Conservation (phyloP, 2,797 vertebrate species). For the Luscinia megarhynchos region DNA sequence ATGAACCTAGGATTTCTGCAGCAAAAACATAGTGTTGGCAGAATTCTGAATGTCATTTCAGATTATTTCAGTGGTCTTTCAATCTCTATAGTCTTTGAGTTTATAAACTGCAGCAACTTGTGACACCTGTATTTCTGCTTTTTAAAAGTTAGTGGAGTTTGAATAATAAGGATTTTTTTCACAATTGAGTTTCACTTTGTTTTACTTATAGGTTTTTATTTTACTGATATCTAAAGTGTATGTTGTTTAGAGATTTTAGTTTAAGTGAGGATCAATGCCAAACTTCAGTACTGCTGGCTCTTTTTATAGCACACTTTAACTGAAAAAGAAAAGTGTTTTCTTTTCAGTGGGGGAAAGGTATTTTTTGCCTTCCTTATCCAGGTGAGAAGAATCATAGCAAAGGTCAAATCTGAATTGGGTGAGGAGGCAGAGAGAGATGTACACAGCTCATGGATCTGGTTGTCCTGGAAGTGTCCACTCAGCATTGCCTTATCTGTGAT, state of each 20-base stretch:
- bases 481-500: background rate
- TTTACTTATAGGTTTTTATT: background rate
- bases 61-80: constrained; percentile 32
- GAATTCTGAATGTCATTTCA: constrained; percentile 22
- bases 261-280: background rate
- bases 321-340: background rate
- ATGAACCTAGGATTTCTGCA: constrained; percentile 50
- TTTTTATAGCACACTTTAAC: background rate
- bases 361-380: background rate
- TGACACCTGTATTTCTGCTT: background rate
- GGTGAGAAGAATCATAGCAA: background rate
- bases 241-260: background rate
- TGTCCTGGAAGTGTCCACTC: background rate
- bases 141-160: background rate
- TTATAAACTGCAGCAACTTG: background rate
- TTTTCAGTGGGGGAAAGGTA: background rate
- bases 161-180: background rate
- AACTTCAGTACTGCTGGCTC: background rate
- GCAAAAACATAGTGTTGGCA: constrained; percentile 36
- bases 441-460: background rate
- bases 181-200: background rate
- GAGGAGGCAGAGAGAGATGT: background rate
- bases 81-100: background rate
- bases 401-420: background rate
- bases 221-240: background rate